Evolutionary conservation across 2,113 vertebrate species (phyloP), one percentile per base, ranked within the genome.

Genomic region (Mola mola): DNA sequence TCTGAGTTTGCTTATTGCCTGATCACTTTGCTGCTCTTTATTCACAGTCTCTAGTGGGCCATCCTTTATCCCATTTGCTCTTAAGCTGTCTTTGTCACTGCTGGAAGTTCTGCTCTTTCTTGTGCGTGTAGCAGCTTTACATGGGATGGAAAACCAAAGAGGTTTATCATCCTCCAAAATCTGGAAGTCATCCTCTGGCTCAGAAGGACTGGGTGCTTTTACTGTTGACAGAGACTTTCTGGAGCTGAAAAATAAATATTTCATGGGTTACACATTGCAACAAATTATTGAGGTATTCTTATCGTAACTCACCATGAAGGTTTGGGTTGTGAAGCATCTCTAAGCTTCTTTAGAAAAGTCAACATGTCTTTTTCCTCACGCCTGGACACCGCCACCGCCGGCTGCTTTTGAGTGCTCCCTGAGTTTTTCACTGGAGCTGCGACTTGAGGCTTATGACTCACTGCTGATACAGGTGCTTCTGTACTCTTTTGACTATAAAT

Each of bases 121-220:
- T 29, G 13, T 79, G 22, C n/a, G 74, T 12, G 12, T 17, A 3
- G 51, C 24, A 10, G 20, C 19, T 77, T 81, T 91, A 21, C 21
- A 82, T 8, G 81, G 86, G 43, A 93, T 86, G 19, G 78, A 69
- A 71, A 92, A 53, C 25, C 34, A 48, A 38, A 78, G 1, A 11
- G 88, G 79, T 4, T 24, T 17, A 8, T 90, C 86, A 8, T 92
- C 89, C 12, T 93, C 92, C 65, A 92, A 21, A 61, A 93, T 91
- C 26, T 88, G 28, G 65, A 92, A 92, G 21, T 91, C 82, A 2
- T 93, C 91, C 12, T 90, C 90, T 10, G 58, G 72, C 26, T 85
- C 84, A 21, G 64, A 58, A 21, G 53, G 64, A 53, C 41, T 25
- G 10, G 78, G 24, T 5, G 19, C 65, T 64, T 81, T 87, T 1